Evolutionary conservation across 2,888 invertebrate genomes (phyloP).

Genomic region (Lutraria lutraria): DNA sequence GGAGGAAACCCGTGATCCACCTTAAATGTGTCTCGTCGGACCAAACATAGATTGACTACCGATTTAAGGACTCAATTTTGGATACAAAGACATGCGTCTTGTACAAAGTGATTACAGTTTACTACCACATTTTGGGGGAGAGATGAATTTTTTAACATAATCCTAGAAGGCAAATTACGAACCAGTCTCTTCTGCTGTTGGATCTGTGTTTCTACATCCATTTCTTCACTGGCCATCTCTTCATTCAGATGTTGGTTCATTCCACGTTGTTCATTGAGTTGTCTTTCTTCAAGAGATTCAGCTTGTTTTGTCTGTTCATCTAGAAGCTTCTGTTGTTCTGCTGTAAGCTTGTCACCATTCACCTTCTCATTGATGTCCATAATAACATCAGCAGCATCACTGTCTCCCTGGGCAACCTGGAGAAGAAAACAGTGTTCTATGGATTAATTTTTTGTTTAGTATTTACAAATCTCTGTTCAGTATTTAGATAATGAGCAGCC

Average conservation of each 20-base stretch:
- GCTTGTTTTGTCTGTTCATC: constrained; percentile 78
- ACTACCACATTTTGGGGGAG: too few relatives aligned
- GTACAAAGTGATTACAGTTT: too few relatives aligned
- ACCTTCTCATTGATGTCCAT: constrained; percentile 79
- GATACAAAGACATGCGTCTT: too few relatives aligned
- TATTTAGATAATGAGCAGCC: too few relatives aligned
- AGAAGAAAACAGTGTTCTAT: neutral
- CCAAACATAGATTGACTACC: too few relatives aligned
- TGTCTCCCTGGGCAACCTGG: constrained; percentile 82
- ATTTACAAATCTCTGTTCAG: too few relatives aligned
- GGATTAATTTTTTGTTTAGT: neutral
- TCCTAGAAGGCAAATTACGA: constrained; percentile 27
- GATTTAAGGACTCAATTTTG: too few relatives aligned
- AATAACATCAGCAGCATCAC: constrained; percentile 82
- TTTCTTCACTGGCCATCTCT: constrained; percentile 73
- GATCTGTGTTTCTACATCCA: constrained; percentile 76
- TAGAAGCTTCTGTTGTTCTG: constrained; percentile 77
- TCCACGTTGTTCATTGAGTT: constrained; percentile 74
- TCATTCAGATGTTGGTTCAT: constrained; percentile 72
- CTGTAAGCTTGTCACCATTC: constrained; percentile 72
- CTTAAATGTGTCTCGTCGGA: too few relatives aligned
- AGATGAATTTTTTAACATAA: too few relatives aligned
- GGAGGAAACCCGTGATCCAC: too few relatives aligned
- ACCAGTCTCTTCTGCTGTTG: constrained; percentile 84
- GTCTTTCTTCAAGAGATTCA: constrained; percentile 78